Conservation (phyloP, 2,888 invertebrate species). For the Napeogenes sylphis region DNA sequence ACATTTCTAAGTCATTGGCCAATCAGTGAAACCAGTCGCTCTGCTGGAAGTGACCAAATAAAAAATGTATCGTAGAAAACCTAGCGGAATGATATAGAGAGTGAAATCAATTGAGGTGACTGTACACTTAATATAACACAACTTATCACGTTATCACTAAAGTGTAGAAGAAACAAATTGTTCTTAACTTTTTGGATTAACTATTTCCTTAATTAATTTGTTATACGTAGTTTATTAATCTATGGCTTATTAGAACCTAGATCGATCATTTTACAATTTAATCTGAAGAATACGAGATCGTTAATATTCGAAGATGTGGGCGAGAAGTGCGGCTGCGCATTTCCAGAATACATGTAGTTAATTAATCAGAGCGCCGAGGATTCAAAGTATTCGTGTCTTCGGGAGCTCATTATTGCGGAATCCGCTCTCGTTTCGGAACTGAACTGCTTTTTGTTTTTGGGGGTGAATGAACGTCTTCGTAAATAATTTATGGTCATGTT, state of each 20-base stretch:
- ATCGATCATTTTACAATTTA: not conserved
- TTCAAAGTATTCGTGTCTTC: slow-evolving; percentile 47
- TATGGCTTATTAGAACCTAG: not conserved
- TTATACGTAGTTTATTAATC: not conserved
- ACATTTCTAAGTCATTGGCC: slow-evolving; percentile 27
- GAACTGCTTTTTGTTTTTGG: slow-evolving; percentile 25
- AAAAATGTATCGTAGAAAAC: slow-evolving; percentile 71
- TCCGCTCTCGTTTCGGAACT: slow-evolving; percentile 58
- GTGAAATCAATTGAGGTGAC: slow-evolving; percentile 62
- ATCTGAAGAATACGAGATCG: not conserved
- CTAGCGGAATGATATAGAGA: slow-evolving; percentile 67
- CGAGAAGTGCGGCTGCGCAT: slow-evolving; percentile 34
- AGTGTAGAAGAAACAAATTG: too few relatives aligned
- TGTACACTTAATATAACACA: slow-evolving; percentile 10
- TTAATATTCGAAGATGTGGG: slow-evolving; percentile 9
- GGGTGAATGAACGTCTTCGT: slow-evolving; percentile 17
- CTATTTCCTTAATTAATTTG: too few relatives aligned
- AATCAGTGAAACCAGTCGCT: slow-evolving; percentile 57
- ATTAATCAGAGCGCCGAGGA: slow-evolving; percentile 39
- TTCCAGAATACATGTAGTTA: slow-evolving; percentile 35
- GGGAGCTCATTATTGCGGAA: slow-evolving; percentile 65
- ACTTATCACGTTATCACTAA: too few relatives aligned
- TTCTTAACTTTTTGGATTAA: too few relatives aligned
- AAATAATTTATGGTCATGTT: not conserved
- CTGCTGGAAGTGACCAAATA: slow-evolving; percentile 45